Evolutionary conservation across 2,113 vertebrate species (phyloP), one percentile per base, ranked within the genome.

Genomic region (human (Homo sapiens)): DNA sequence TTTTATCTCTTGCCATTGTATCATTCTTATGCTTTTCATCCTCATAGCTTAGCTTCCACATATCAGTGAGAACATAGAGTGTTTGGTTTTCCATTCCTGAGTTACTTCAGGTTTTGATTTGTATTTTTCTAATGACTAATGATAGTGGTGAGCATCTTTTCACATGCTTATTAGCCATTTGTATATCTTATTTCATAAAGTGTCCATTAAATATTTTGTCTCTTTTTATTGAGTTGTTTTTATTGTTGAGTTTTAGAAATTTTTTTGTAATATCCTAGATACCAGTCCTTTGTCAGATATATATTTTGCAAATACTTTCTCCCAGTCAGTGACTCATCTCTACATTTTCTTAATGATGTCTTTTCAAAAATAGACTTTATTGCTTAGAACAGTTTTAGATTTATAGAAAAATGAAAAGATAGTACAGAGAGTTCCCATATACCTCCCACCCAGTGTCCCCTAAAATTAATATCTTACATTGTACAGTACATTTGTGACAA

Each of bases 261-360:
- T 75, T 93, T 93, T 76, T 50, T 68, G 43, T 13, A 68, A 85
- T 43, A 93, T 79, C 48, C 32, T 85, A 9, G 27, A 61, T 81
- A n/a, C n/a, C 40, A 83, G 66, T 79, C 11, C 8, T 72, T 96
- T 72, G 50, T 86, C 16, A 73, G 40, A 73, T 64, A 30, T 13
- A 13, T 64, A 90, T 85, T 96, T 85, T 96, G 35, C 55, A 96
- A 81, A 81, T 76, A 48, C 75, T 82, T 87, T 81, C 75, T 87
- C 40, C 82, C 11, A 75, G 55, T 81, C 23, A 66, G 48, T 94
- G 76, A 76, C 35, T 82, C 38, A 27, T 48, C 48, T 88, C 45
- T 94, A 75, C 11, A 68, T 91, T 73, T 66, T 91, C 72, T 90
- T 82, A 40, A 84, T 73, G 18, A 84, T 73, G 9, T 59, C 32